These are phyloP conservation scores for Sminthopsis crassicaudata DNA, from an alignment of 2,113 vertebrate genomes.

Conservation along the genomic window DNA sequence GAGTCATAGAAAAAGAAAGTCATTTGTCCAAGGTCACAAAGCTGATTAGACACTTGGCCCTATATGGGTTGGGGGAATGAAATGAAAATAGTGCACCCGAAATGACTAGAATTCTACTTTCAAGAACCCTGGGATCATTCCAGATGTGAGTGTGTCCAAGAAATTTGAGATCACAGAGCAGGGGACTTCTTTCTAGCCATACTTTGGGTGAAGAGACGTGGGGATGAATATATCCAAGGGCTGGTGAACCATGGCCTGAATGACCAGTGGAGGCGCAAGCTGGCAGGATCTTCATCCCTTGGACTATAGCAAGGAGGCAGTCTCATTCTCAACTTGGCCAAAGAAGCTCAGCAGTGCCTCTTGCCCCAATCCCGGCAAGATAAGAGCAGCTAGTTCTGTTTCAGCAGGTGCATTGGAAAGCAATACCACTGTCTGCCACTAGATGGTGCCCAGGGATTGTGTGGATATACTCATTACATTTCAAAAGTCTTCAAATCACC, in stretches of 20 bases:
- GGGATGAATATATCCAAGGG: neutral
- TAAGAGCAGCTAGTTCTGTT: neutral
- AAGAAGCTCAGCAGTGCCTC: neutral
- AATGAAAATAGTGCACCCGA: neutral
- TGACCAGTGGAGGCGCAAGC: neutral
- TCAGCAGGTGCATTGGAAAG: neutral
- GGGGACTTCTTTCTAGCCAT: neutral
- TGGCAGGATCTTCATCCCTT: neutral
- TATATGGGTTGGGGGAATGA: neutral
- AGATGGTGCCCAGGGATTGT: conserved; percentile 39
- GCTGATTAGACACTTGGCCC: neutral
- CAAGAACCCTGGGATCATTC: neutral
- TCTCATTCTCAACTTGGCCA: neutral
- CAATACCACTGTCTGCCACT: conserved; percentile 22
- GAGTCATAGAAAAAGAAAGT: neutral
- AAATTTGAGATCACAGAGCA: neutral
- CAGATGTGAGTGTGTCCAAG: neutral
- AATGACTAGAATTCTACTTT: neutral
- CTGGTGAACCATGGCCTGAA: neutral
- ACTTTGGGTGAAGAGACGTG: neutral
- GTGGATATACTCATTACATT: neutral
- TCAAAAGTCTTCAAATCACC: neutral
- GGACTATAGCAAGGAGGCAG: neutral
- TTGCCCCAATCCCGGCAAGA: neutral
- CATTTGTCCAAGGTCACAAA: neutral